Evolutionary conservation across 2,113 vertebrate genomes (phyloP), one percentile per base, ranked within the genome.

Genomic region (Falcunculus frontatus): DNA sequence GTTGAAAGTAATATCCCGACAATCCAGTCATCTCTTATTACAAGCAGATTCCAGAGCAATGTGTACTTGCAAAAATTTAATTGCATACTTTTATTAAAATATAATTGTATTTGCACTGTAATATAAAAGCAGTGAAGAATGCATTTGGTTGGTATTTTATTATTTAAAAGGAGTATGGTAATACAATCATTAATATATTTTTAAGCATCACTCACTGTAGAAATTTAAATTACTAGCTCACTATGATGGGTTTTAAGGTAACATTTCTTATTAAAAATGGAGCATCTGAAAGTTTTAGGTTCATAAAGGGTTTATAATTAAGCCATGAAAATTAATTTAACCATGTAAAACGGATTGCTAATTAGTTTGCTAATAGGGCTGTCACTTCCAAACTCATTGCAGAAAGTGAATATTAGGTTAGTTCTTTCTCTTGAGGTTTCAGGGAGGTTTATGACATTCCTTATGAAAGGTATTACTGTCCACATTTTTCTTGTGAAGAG

Each of bases 361-460:
- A 96, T 95, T 96, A 91, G 83, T 68, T 95, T 95, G 69, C 53
- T 95, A 88, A 86, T 84, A 95, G 60, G 90, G 6, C n/a, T 89
- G 65, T 93, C 83, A 60, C 37, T 95, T 93, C 80, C 63, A 93
- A 83, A 88, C 50, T 81, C 63, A 80, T 50, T 69, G 74, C 62
- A 84, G 79, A 90, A 93, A 70, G 87, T 96, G 93, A 94, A 21
- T 84, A 87, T 92, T 86, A 92, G 53, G 86, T 93, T 92, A 80
- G 65, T 22, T 93, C 30, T 77, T 27, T 69, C 90, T 91, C 78
- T 55, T 47, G 87, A 83, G 77, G 37, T 47, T 92, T 87, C 62
- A 75, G 72, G 30, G 47, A 76, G 22, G 7, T 65, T 94, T 82
- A 46, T 83, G 37, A 56, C 14, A 76, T 83, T 67, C 47, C 44